Evolutionary conservation across 2,888 invertebrate genomes (phyloP), one percentile per base, ranked within the genome.

Genomic region (Chrysina gloriosa): DNA sequence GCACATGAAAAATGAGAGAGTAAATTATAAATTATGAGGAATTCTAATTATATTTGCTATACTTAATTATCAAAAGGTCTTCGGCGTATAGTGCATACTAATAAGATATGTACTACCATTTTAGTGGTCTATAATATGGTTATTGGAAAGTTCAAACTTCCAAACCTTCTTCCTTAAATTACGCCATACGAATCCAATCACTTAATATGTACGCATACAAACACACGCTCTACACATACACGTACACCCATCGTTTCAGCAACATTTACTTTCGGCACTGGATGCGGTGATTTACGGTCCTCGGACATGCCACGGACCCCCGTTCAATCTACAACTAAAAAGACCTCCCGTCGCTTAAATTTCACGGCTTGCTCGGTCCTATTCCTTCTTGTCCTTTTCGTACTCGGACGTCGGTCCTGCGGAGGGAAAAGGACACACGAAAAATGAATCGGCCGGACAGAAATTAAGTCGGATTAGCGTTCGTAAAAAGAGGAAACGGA

Each of bases 401-500:
- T 14, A 27, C n/a, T 29, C 42, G 16, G 7, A 21, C 23, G 29
- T 27, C 52, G 52, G 29, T 42, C 21, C 27, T 9, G n/a, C 9
- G 7, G 39, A 42, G 39, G 14, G 58, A 58, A 21, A 42, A 42
- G 21, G 58, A 58, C 25, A 27, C 58, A 36, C 9, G 42, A 65
- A 45, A 47, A 56, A 29, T 29, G 65, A 56, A 58, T 58, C 39
- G 58, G 39, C 58, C 58, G 58, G 58, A 58, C 58, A 58, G 58
- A 58, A 58, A 58, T 58, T 58, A 58, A 58, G 58, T 58, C 58
- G 58, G 58, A 58, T 58, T 58, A 58, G 42, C 23, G 77, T 76
- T 74, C 74, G 78, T 78, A 80, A 79, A 79, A 69, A 70, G 75
- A 81, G 81, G 80, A 82, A 82, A 77, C 82, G 82, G 82, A 82